Percentiles rank a stretch among this genome's conserved stretches.
phyloP scores from a whole-genome alignment of 2,888 invertebrate species.

The Arctia plantaginis region DNA sequence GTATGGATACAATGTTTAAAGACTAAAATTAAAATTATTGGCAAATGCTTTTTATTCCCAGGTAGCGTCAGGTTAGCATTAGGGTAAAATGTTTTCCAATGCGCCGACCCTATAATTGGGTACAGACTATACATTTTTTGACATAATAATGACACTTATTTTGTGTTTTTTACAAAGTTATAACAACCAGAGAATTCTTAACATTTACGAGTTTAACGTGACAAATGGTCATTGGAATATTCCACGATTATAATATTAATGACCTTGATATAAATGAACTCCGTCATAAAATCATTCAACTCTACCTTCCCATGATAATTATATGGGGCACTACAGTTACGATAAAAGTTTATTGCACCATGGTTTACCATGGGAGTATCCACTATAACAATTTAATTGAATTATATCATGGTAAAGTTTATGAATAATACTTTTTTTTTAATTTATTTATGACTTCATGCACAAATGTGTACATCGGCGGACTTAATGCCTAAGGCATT shows the following conservation, averaged over 20 bases:
- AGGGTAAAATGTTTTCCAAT: too few species aligned
- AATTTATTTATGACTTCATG: too few species aligned
- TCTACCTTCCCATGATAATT: conserved; percentile 62
- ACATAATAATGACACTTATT: too few species aligned
- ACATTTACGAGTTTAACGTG: background rate
- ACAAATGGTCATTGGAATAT: background rate
- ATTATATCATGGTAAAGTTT: background rate
- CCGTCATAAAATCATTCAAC: conserved; percentile 46
- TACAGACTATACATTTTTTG: too few species aligned
- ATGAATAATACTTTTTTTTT: background rate
- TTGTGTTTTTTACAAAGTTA: too few species aligned
- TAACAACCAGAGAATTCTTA: background rate
- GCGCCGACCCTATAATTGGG: too few species aligned
- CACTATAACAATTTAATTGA: conserved; percentile 19
- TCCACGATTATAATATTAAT: conserved; percentile 38
- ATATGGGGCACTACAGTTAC: conserved; percentile 50
- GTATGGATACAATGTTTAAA: too few species aligned
- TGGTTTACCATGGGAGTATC: conserved; percentile 41
- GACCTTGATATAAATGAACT: conserved; percentile 32
- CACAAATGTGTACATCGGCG: too few species aligned
- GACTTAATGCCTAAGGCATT: too few species aligned
- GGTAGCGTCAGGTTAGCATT: too few species aligned
- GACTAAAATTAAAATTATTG: too few species aligned
- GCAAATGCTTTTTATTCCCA: too few species aligned
- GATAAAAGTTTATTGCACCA: conserved; percentile 53